Evolutionary conservation across 2,113 vertebrate species (phyloP).

Genomic region (Capreolus pygargus): DNA sequence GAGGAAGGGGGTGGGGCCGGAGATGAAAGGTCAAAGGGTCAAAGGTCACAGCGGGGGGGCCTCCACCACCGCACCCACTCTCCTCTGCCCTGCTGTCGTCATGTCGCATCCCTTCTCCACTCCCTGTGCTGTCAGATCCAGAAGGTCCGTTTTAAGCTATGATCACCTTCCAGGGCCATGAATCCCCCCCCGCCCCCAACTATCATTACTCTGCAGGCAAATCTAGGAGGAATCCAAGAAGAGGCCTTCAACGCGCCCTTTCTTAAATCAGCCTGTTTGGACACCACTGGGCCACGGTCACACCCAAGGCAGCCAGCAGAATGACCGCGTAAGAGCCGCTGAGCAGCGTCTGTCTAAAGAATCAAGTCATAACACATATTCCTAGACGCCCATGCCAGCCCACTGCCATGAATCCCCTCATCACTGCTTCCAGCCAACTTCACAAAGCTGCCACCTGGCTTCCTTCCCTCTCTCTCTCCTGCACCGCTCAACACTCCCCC

Average conservation of each 20-base stretch:
- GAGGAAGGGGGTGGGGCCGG: rapidly evolving
- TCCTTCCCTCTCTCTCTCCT: neutral
- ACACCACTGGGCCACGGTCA: rapidly evolving
- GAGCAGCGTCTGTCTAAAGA: neutral
- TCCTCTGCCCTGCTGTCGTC: neutral
- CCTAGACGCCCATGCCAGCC: neutral
- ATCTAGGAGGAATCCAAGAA: neutral
- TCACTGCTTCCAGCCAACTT: neutral
- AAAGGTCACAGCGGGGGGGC: neutral
- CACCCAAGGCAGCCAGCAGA: neutral
- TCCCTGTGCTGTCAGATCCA: neutral
- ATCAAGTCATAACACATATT: rapidly evolving
- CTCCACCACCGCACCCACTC: rapidly evolving
- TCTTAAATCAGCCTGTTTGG: neutral
- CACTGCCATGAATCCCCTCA: neutral
- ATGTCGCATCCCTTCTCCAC: neutral
- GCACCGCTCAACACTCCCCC: neutral
- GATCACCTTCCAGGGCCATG: neutral
- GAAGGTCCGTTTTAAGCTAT: neutral
- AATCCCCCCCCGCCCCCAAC: rapidly evolving
- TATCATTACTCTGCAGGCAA: neutral
- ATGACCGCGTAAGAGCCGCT: too few relatives aligned
- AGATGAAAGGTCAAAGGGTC: neutral
- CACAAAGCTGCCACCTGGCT: too few relatives aligned
- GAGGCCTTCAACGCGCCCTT: neutral